Evolutionary conservation across 2,113 vertebrate genomes (phyloP).

Genomic region (Ictalurus punctatus): DNA sequence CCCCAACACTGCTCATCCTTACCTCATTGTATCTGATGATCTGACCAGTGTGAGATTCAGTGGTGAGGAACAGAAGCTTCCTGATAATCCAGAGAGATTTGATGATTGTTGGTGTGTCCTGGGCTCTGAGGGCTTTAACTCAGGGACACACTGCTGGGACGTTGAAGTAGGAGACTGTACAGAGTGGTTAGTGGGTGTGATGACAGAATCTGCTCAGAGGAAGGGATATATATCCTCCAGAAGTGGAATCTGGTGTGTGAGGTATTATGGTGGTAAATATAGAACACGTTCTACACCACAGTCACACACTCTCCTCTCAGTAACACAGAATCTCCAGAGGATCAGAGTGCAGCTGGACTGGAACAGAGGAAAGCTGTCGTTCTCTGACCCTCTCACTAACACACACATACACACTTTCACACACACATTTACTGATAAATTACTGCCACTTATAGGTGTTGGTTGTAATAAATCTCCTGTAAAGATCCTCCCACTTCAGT

Average conservation of each 20-base stretch:
- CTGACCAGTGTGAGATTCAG: background rate
- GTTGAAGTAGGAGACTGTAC: conserved; percentile 21
- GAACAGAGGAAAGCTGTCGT: background rate
- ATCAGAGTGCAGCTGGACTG: background rate
- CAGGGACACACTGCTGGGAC: background rate
- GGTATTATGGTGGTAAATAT: conserved; percentile 10
- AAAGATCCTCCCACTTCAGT: background rate
- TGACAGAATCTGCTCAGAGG: conserved; percentile 11
- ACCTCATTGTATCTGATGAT: background rate
- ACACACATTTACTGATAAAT: too few species aligned
- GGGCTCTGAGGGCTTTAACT: background rate
- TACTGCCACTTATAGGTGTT: too few species aligned
- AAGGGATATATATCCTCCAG: background rate
- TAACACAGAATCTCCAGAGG: background rate
- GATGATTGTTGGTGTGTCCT: background rate
- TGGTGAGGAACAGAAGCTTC: background rate
- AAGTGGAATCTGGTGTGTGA: conserved; percentile 24
- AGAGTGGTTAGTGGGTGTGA: conserved; percentile 36
- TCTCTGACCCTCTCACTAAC: background rate
- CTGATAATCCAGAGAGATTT: background rate
- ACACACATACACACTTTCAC: too few species aligned
- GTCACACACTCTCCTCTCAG: background rate
- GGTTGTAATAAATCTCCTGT: background rate
- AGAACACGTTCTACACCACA: conserved; percentile 18
- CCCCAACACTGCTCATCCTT: background rate